phyloP scores from a whole-genome alignment of 2,797 vertebrate species.

The Scolopax rusticola region DNA sequence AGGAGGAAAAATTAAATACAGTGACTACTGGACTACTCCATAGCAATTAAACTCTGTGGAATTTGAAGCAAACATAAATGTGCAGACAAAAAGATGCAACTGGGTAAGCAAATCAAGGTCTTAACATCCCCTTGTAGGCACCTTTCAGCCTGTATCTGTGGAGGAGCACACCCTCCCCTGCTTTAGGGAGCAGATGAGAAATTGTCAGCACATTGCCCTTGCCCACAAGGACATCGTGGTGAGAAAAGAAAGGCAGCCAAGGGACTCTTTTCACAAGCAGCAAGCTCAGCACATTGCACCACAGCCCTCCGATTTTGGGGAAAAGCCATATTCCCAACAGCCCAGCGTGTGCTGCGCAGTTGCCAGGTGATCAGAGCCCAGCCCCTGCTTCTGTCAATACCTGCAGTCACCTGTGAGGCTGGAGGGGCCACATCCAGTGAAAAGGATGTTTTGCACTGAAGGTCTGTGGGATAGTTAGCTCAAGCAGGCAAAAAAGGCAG shows the following conservation, averaged over 20 bases:
- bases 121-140: not conserved
- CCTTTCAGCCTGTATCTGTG: not conserved
- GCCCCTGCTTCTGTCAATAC: not conserved
- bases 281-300: rapidly evolving
- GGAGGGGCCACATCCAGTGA: not conserved
- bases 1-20: not conserved
- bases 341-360: rapidly evolving
- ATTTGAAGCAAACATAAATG: not conserved
- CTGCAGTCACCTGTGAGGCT: not conserved
- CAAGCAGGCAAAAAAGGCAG: not conserved
- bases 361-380: not conserved
- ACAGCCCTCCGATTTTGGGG: not conserved
- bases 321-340: rapidly evolving
- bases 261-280: not conserved
- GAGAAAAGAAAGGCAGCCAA: not conserved
- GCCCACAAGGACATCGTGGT: not conserved
- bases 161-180: not conserved
- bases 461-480: not conserved
- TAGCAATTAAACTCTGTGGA: not conserved
- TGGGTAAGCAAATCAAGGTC: not conserved
- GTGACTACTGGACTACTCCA: not conserved
- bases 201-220: not conserved
- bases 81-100: not conserved
- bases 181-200: not conserved
- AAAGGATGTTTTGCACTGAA: not conserved